Evolutionary conservation across 2,113 vertebrate species (phyloP).

Genomic region (Saccopteryx bilineata): DNA sequence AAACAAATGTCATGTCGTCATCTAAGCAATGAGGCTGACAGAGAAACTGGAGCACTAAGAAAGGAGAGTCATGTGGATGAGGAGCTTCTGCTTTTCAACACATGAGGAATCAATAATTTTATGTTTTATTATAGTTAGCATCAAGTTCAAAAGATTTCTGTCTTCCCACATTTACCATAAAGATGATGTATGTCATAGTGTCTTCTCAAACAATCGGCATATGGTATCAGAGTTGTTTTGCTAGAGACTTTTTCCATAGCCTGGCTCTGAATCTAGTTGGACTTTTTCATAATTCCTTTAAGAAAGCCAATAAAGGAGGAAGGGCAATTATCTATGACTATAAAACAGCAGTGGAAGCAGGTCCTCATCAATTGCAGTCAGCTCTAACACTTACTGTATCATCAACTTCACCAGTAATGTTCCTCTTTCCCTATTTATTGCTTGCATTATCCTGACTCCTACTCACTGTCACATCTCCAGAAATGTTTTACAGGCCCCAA

Average conservation of each 20-base stretch:
- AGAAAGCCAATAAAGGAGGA: neutral
- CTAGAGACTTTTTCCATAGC: neutral
- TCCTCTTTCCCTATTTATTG: too few relatives aligned
- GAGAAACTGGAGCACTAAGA: neutral
- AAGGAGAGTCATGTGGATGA: fast-evolving
- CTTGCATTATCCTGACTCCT: neutral
- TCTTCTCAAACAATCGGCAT: neutral
- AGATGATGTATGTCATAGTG: neutral
- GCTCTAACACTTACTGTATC: neutral
- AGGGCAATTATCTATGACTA: neutral
- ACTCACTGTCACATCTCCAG: neutral
- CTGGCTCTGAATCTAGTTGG: neutral
- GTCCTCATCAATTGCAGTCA: neutral
- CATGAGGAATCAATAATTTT: neutral
- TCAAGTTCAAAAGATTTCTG: neutral
- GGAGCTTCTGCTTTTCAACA: neutral
- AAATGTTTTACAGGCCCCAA: neutral
- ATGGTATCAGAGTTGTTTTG: neutral
- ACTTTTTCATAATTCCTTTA: neutral
- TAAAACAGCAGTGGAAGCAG: neutral
- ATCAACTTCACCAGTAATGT: neutral
- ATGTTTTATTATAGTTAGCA: neutral
- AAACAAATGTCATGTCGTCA: neutral
- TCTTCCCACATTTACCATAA: neutral
- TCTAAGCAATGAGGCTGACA: neutral